phyloP scores from a whole-genome alignment of 1,140 invertebrate genomes.

The Gonioctena quinquepunctata region DNA sequence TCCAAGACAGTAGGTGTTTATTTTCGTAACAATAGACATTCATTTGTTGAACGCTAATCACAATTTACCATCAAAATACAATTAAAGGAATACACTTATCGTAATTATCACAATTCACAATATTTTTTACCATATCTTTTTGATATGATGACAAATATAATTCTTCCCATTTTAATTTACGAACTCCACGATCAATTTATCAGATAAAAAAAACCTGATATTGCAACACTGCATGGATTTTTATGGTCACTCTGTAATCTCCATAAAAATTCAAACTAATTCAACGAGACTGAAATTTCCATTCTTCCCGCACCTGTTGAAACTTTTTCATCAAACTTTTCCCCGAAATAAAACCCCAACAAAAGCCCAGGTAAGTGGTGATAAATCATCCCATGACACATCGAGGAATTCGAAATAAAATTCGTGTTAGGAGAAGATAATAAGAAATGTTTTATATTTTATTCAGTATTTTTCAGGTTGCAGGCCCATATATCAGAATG shows the following conservation, averaged over 20 bases:
- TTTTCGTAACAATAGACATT: too few relatives aligned
- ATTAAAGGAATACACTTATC: too few relatives aligned
- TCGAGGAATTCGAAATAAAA: slow-evolving; percentile 29
- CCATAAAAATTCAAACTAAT: neutral
- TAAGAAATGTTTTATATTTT: slow-evolving; percentile 38
- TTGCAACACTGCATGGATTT: too few relatives aligned
- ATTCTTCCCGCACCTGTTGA: neutral
- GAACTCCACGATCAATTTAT: too few relatives aligned
- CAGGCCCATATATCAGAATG: slow-evolving; percentile 37
- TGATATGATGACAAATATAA: too few relatives aligned
- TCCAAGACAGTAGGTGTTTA: too few relatives aligned
- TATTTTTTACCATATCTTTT: too few relatives aligned
- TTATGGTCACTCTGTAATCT: neutral
- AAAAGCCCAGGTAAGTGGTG: neutral
- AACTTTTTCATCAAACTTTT: neutral
- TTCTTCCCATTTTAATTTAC: too few relatives aligned
- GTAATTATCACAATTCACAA: too few relatives aligned
- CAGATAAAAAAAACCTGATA: too few relatives aligned
- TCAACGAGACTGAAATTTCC: neutral
- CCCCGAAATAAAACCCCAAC: neutral
- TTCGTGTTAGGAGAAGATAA: slow-evolving; percentile 36
- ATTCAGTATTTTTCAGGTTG: slow-evolving; percentile 39
- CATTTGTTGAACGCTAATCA: too few relatives aligned
- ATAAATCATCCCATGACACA: slow-evolving; percentile 9
- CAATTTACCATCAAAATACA: too few relatives aligned